Base-by-base conservation (phyloP, 1,140 invertebrate genomes). In the Cyclargus thomasi region DNA sequence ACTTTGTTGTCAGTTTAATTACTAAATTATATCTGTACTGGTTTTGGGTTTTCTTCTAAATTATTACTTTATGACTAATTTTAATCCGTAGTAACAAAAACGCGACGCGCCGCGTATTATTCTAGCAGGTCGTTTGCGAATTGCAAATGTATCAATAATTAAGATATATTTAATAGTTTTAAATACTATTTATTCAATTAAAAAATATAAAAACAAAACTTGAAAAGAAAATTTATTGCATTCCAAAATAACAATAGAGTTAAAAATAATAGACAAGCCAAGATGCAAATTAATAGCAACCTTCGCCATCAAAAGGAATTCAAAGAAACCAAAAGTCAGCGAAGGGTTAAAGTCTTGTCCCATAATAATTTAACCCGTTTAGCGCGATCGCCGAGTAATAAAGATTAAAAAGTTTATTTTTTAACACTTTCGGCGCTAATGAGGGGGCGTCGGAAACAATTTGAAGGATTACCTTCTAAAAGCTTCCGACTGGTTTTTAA, bases 401-500 rank as follows among this genome's bases (percentile, higher is more conserved):
- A 90, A 90, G 86, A 90, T 90, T 90, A 90, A 90, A 87, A 90
- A 90, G 86, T 88, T 90, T 87, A 88, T 86, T 86, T 88, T 89
- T 90, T 90, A 90, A 90, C 87, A 90, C 85, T 90, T 83, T 86
- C 81, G 81, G 87, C 84, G 87, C 80, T 90, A 90, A 90, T 90
- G 86, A 90, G 82, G 85, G 86, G 87, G 87, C 82, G 86, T 86
- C 84, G 83, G 81, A 90, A 90, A 90, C 87, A 90, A 90, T 90
- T 90, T 90, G 87, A 90, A 84, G 85, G 87, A 90, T 90, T 90
- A 87, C 87, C 84, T 84, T 86, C 87, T 90, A 90, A 90, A 90
- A 90, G 87, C 85, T 90, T 90, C 85, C 87, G 85, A 88, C 85
- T 83, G 86, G 77, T 79, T 90, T 88, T 90, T 90, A 90, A 90